A percentile compares a stretch with the other conserved stretches of the same genome.
These are phyloP conservation scores for Sebastes flavidus DNA, from an alignment of 2,797 vertebrate species.

Conservation along the genomic window DNA sequence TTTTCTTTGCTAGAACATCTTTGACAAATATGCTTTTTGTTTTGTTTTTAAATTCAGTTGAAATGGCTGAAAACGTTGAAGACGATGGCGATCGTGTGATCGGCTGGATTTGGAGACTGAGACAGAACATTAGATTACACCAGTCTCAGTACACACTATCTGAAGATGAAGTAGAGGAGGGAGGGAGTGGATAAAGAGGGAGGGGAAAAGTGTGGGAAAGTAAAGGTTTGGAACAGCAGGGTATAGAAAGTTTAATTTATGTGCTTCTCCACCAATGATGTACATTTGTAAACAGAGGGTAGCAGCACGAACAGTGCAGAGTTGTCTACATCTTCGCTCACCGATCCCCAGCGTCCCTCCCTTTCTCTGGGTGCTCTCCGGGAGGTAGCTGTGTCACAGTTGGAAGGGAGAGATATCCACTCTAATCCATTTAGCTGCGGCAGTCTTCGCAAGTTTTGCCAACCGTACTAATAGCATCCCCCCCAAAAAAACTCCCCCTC, in stretches of 20 bases:
- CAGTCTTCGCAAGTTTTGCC: constrained; percentile 44
- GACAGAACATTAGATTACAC: constrained; percentile 66
- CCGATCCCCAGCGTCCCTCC: constrained; percentile 15
- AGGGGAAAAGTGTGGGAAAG: constrained; percentile 18
- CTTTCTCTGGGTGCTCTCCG: constrained; percentile 36
- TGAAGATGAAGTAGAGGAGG: constrained; percentile 14
- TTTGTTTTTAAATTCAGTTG: constrained; percentile 45
- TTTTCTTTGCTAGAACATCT: constrained; percentile 66
- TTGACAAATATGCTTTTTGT: constrained; percentile 56
- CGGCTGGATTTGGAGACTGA: constrained; percentile 44
- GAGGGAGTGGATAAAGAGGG: neutral
- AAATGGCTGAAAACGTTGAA: constrained; percentile 46
- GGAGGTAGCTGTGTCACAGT: constrained; percentile 70
- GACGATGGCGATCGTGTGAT: constrained; percentile 40
- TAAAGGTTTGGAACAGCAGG: constrained; percentile 15
- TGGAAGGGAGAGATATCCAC: constrained; percentile 61
- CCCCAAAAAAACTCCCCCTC: neutral
- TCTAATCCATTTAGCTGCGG: constrained; percentile 50
- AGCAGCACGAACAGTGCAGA: constrained; percentile 48
- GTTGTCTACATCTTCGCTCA: constrained; percentile 35
- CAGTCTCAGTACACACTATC: constrained; percentile 61
- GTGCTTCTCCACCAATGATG: constrained; percentile 69
- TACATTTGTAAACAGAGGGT: constrained; percentile 78
- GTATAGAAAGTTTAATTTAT: constrained; percentile 57
- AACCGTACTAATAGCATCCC: constrained; percentile 4